These are phyloP conservation scores for Boulengerochromis microlepis DNA, from an alignment of 2,113 vertebrate genomes.

Conservation along the genomic window DNA sequence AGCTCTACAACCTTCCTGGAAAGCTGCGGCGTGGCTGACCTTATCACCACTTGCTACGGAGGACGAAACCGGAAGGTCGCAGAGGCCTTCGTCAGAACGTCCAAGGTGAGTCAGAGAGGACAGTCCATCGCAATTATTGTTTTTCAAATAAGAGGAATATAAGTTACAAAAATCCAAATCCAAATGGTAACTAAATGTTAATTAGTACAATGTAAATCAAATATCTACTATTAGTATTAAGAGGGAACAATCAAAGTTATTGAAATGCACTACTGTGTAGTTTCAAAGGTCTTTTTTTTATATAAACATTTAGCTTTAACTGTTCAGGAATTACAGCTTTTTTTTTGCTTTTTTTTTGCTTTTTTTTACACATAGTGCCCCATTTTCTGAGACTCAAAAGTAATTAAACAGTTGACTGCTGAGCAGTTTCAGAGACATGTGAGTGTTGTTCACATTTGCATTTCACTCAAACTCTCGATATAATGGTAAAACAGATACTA, in stretches of 20 bases:
- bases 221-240: neutral
- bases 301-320: neutral
- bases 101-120: conserved; percentile 69
- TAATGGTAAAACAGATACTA: neutral
- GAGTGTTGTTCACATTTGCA: neutral
- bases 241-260: neutral
- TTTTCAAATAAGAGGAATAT: neutral
- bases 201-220: neutral
- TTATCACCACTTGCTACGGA: conserved; percentile 86
- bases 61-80: conserved; percentile 83
- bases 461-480: neutral
- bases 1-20: conserved; percentile 79
- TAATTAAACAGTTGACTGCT: neutral
- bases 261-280: neutral
- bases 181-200: neutral
- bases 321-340: neutral
- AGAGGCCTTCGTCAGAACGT: conserved; percentile 76
- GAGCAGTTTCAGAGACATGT: neutral
- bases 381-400: neutral
- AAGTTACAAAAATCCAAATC: neutral
- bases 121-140: neutral
- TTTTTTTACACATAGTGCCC: neutral
- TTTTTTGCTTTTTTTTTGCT: neutral
- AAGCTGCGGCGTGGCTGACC: conserved; percentile 83
- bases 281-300: neutral